phyloP scores from a whole-genome alignment of 2,113 vertebrate species.

The Callorhinus ursinus region DNA sequence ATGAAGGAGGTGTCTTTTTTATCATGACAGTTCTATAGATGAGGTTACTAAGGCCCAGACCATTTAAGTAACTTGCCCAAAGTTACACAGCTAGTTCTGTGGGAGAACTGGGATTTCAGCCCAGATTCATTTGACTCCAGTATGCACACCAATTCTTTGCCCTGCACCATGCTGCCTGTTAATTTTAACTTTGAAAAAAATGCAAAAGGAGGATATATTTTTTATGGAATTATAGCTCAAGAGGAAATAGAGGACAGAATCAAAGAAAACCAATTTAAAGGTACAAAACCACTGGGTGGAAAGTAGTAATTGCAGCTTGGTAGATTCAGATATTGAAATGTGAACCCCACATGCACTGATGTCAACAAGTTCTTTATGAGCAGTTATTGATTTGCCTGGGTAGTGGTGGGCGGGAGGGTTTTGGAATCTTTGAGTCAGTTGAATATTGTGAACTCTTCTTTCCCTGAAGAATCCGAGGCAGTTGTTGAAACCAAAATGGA shows the following conservation, averaged over 20 bases:
- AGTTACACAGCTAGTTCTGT: constrained; percentile 40
- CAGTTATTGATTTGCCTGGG: constrained; percentile 15
- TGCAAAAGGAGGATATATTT: neutral
- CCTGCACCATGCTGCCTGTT: neutral
- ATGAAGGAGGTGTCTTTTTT: neutral
- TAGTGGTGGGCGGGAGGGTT: neutral
- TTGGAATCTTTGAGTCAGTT: constrained; percentile 64
- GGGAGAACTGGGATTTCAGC: constrained; percentile 13
- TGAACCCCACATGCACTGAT: neutral
- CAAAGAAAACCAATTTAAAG: neutral
- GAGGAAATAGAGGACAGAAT: neutral
- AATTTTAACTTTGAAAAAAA: constrained; percentile 37
- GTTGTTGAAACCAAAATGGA: constrained; percentile 89
- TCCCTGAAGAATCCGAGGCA: constrained; percentile 90
- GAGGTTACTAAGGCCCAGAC: neutral
- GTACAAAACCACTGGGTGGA: neutral
- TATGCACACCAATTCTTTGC: neutral
- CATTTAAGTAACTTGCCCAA: constrained; percentile 79
- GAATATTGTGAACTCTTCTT: constrained; percentile 83
- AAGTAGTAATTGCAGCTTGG: neutral
- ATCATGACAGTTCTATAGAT: neutral
- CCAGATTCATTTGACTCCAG: neutral
- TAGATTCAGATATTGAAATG: neutral
- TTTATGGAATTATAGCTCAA: neutral
- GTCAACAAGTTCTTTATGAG: constrained; percentile 20